Base-by-base conservation (phyloP, 2,797 vertebrate genomes). In the Peromyscus aztecus region DNA sequence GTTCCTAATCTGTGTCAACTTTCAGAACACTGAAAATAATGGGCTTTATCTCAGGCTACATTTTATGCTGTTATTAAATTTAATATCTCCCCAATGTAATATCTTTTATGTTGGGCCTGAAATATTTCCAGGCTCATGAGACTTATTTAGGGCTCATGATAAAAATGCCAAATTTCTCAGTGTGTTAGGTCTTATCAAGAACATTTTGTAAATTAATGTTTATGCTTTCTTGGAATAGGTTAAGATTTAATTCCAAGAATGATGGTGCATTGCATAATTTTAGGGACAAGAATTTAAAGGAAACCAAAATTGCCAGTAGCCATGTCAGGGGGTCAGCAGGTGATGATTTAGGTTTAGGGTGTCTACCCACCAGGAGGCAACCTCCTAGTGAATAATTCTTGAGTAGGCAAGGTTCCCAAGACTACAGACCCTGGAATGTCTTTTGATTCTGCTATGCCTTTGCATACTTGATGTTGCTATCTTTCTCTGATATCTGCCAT, bases 21-120 rank as follows among this genome's bases (percentile, higher is more conserved):
- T 95, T 87, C 40, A 82, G 61, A 96, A 90, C 52, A 71, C 23
- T 81, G 14, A 80, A 85, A 89, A 31, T 52, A 90, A 69, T 89
- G 37, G 8, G 16, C n/a, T 93, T 93, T 93, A 81, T 97, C 37
- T 89, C 1, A 37, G 69, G 69, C 8, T 10, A 67, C 83, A 87
- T 80, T 97, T 91, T 87, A 59, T 9, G 21, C 34, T 52, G 73
- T 80, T 61, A 75, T 90, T 78, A 93, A 80, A 92, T 91, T 82
- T 55, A 83, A 84, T 73, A 63, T 95, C 80, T 71, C 2, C 80
- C 40, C 24, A 55, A 27, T 82, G 7, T 46, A 61, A 49, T 69
- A 86, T 63, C 8, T n/a, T 84, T 87, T 89, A 76, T 88, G 2
- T 49, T 84, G 40, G 40, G 0, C 46, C 65, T 93, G 81, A 89